These are phyloP conservation scores for Zaprionus capensis DNA, from an alignment of 1,140 invertebrate species.

Conservation along the genomic window DNA sequence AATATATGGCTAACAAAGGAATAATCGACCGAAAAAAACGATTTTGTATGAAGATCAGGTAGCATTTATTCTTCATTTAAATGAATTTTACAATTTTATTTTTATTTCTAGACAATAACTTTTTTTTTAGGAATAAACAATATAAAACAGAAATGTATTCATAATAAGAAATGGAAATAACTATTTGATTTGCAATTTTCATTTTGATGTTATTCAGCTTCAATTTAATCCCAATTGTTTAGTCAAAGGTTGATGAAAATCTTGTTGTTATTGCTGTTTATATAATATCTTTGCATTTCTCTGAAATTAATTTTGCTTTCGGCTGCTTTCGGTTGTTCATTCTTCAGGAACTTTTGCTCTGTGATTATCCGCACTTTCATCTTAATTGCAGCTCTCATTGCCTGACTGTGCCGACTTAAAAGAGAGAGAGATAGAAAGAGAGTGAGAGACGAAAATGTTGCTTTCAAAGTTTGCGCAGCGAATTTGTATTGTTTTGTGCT, in stretches of 20 bases:
- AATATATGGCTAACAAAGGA: too few species aligned
- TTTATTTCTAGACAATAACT: not conserved
- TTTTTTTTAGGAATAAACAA: not conserved
- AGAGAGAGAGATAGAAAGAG: not conserved
- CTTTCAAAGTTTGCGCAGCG: constrained; percentile 34
- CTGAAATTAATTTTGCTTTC: constrained; percentile 1
- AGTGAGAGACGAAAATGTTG: constrained; percentile 23
- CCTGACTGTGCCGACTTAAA: constrained; percentile 17
- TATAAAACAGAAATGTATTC: not conserved
- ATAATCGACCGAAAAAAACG: too few species aligned
- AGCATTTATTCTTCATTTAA: too few species aligned
- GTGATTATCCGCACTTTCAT: constrained; percentile 11
- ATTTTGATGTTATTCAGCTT: not conserved
- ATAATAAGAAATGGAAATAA: not conserved
- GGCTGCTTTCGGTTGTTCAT: not conserved
- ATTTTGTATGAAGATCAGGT: too few species aligned
- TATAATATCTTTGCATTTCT: not conserved
- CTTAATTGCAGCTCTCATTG: constrained; percentile 43
- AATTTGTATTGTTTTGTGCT: constrained; percentile 28
- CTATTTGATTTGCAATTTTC: not conserved
- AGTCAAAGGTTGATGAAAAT: not conserved
- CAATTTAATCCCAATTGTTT: not conserved
- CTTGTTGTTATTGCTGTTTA: not conserved
- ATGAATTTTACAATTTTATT: not conserved
- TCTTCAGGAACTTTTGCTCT: not conserved